phyloP scores from a whole-genome alignment of 2,888 invertebrate genomes.

The Allophyes oxyacanthae region DNA sequence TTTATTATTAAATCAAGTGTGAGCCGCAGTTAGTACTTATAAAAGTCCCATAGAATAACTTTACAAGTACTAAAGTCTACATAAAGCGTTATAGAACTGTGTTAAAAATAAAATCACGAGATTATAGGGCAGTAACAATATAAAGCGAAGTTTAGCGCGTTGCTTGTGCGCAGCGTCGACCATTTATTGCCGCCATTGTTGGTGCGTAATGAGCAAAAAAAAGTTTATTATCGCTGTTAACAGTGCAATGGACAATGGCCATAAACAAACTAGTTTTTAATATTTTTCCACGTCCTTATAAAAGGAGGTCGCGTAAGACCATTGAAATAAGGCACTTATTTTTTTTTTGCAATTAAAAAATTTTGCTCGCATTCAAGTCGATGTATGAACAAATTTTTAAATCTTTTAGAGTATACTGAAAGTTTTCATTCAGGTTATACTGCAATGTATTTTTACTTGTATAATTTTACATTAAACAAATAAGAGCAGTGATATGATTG shows the following conservation, averaged over 20 bases:
- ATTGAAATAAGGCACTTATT: constrained; percentile 14
- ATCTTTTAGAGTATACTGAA: too few relatives aligned
- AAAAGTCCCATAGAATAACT: constrained; percentile 29
- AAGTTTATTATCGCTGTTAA: constrained; percentile 49
- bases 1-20: background rate
- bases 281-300: constrained; percentile 50
- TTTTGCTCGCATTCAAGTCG: too few relatives aligned
- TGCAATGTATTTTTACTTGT: too few relatives aligned
- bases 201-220: constrained; percentile 71
- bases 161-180: constrained; percentile 42
- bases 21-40: constrained; percentile 12
- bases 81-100: constrained; percentile 32
- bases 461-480: too few relatives aligned
- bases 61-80: constrained; percentile 26
- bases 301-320: constrained; percentile 44
- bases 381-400: too few relatives aligned
- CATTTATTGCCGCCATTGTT: constrained; percentile 71
- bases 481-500: too few relatives aligned
- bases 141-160: constrained; percentile 41
- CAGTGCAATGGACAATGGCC: constrained; percentile 63
- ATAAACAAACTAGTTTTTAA: constrained; percentile 63
- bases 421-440: too few relatives aligned
- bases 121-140: constrained; percentile 52
- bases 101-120: constrained; percentile 46
- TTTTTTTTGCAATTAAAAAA: too few relatives aligned